Base-by-base conservation (phyloP, 1,140 invertebrate species). In the Pygmarrhopalites habei region DNA sequence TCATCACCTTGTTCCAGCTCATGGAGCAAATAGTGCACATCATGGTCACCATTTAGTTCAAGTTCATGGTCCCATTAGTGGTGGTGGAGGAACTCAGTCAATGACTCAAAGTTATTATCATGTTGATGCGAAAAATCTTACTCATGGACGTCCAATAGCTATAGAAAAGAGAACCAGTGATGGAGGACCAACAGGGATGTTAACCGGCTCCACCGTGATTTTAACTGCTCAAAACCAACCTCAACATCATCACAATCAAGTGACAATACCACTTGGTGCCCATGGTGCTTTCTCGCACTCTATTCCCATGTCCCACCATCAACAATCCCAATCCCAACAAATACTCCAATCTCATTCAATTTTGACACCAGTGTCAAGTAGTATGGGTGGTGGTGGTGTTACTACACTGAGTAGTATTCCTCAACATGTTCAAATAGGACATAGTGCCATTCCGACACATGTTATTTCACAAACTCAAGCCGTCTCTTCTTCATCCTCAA, bases 361-460 rank as follows among this genome's bases (percentile, higher is more conserved):
- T 17, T 64, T 56, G 39, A 41, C 29, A 10, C 53, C 53, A 19
- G 29, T 41, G 30, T 35, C 53, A 32, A 28, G 29, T 35, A 47
- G 5, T 25, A 25, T n/a, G 7, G 7, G 7, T 25, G n/a, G 32
- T 25, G 23, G 53, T 56, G 12, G 53, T 41, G 19, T 41, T 14
- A 26, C 49, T 2, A 26, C 23, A 7, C 7, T 7, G 5, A 53
- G 5, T 12, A 41, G 19, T 35, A 21, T 49, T 51, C 21, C 29
- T 44, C 60, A 25, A 41, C 28, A 46, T 19, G 39, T 55, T 1
- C 49, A 52, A 47, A 39, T 58, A 29, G 30, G 46, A 28, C 59
- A 32, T 39, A 46, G 46, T 62, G 46, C 65, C 3, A 70, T 67
- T 58, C 68, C 65, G 28, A 60, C 68, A 15, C 64, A 70, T 67